phyloP scores from a whole-genome alignment of 2,888 invertebrate species.

The Ormyrus pomaceus region DNA sequence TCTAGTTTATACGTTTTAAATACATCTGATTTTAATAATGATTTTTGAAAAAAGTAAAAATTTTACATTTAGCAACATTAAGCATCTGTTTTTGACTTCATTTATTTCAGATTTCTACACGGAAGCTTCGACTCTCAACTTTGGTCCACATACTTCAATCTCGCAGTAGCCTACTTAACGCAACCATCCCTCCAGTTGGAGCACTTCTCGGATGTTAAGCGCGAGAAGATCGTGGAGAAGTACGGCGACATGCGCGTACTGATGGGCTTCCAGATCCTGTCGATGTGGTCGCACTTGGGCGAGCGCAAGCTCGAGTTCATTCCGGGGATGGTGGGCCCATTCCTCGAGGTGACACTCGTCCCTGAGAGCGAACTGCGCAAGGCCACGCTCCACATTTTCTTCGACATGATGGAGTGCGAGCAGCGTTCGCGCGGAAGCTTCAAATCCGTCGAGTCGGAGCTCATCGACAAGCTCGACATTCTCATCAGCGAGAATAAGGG shows the following conservation, averaged over 20 bases:
- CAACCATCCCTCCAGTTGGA: constrained; percentile 89
- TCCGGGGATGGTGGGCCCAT: constrained; percentile 94
- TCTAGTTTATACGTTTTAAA: too few relatives aligned
- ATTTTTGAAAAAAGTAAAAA: too few relatives aligned
- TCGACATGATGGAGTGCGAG: constrained; percentile 97
- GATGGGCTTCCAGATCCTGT: constrained; percentile 94
- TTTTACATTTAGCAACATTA: background rate
- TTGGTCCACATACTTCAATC: constrained; percentile 87
- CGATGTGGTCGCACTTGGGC: constrained; percentile 93
- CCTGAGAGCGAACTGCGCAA: constrained; percentile 90
- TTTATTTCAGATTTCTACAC: constrained; percentile 82
- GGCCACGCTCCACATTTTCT: constrained; percentile 93
- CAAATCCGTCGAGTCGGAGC: constrained; percentile 92
- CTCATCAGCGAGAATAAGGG: constrained; percentile 95
- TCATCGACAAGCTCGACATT: constrained; percentile 95
- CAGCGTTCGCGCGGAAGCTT: constrained; percentile 90
- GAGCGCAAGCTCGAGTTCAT: constrained; percentile 92
- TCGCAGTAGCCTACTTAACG: constrained; percentile 88
- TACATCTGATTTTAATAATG: too few relatives aligned
- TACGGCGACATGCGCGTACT: constrained; percentile 94
- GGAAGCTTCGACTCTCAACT: constrained; percentile 79
- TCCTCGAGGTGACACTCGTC: constrained; percentile 94
- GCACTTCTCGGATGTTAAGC: constrained; percentile 87
- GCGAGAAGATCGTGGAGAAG: constrained; percentile 85
- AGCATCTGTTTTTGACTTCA: background rate